Evolutionary conservation across 2,113 vertebrate species (phyloP).

Genomic region (Typhlomys cinereus): DNA sequence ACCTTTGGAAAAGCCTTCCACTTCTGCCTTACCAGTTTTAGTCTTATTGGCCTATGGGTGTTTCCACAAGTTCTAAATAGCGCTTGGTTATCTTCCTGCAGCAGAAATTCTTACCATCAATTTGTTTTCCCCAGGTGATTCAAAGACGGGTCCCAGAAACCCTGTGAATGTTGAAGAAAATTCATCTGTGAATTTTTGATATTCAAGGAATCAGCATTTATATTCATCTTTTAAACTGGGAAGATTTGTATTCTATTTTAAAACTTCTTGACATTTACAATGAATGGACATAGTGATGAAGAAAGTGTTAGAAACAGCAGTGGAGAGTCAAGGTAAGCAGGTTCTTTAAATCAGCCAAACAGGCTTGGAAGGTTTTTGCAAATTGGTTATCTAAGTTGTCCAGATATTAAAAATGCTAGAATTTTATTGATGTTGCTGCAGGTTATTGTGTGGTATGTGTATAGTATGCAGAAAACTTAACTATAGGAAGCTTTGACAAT

Average conservation of each 20-base stretch:
- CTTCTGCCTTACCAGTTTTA: neutral
- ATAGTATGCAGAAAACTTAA: neutral
- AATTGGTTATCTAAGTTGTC: neutral
- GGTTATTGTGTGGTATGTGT: slow-evolving; percentile 2
- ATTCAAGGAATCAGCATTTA: slow-evolving; percentile 71
- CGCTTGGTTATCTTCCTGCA: neutral
- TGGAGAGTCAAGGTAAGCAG: slow-evolving; percentile 95
- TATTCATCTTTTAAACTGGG: slow-evolving; percentile 77
- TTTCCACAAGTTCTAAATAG: slow-evolving; percentile 5
- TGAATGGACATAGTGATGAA: slow-evolving; percentile 98
- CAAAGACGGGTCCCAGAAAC: slow-evolving; percentile 59
- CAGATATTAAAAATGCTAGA: neutral
- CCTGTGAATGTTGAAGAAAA: slow-evolving; percentile 68
- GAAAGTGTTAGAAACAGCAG: slow-evolving; percentile 97
- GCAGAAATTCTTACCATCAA: slow-evolving; percentile 53
- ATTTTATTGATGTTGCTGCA: slow-evolving; percentile 9
- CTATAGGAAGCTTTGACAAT: neutral
- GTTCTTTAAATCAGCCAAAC: neutral
- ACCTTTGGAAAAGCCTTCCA: neutral
- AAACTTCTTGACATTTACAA: slow-evolving; percentile 86
- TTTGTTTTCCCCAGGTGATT: slow-evolving; percentile 75
- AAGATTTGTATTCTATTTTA: slow-evolving; percentile 84
- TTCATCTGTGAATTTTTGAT: slow-evolving; percentile 67
- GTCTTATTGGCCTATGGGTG: neutral
- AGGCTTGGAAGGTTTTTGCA: no score